Evolutionary conservation across 1,140 invertebrate species (phyloP).

Genomic region (Aphaenogaster ashmeadi): DNA sequence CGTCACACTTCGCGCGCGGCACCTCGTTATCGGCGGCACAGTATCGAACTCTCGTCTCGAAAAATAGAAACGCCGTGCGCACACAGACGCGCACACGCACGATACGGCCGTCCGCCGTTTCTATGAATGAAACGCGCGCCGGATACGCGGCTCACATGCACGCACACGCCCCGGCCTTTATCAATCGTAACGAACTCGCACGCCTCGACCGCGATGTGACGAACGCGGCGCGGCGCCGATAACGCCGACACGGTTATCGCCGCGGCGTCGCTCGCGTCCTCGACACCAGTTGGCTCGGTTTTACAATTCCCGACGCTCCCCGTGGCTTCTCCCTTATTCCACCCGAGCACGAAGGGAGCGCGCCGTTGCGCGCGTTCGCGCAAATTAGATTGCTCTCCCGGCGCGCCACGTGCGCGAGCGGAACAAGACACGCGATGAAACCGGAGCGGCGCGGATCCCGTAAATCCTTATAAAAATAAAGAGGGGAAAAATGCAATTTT

Average conservation of each 20-base stretch:
- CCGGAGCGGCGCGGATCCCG: not conserved
- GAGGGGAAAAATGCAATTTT: conserved; percentile 5
- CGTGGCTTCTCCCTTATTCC: conserved; percentile 7
- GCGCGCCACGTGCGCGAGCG: conserved; percentile 30
- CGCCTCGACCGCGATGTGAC: conserved; percentile 59
- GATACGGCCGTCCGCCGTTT: conserved; percentile 35
- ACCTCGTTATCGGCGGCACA: conserved; percentile 62
- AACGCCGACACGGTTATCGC: conserved; percentile 65
- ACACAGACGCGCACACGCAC: not conserved
- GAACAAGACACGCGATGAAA: conserved; percentile 4
- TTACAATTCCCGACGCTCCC: conserved; percentile 56
- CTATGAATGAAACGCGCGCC: conserved; percentile 77
- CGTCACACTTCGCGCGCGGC: conserved; percentile 47
- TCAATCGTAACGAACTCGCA: conserved; percentile 69
- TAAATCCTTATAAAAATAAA: conserved; percentile 26
- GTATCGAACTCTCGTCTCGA: conserved; percentile 73
- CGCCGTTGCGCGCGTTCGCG: not conserved
- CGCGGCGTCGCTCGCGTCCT: conserved; percentile 25
- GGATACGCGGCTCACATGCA: conserved; percentile 63
- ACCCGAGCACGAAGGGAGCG: not conserved
- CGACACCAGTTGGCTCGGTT: conserved; percentile 67
- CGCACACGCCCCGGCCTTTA: conserved; percentile 55
- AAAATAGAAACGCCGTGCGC: conserved; percentile 68
- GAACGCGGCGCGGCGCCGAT: conserved; percentile 55
- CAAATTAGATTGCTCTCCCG: conserved; percentile 47